Conservation (phyloP, 2,113 vertebrate species). For the Syngnathus floridae region DNA sequence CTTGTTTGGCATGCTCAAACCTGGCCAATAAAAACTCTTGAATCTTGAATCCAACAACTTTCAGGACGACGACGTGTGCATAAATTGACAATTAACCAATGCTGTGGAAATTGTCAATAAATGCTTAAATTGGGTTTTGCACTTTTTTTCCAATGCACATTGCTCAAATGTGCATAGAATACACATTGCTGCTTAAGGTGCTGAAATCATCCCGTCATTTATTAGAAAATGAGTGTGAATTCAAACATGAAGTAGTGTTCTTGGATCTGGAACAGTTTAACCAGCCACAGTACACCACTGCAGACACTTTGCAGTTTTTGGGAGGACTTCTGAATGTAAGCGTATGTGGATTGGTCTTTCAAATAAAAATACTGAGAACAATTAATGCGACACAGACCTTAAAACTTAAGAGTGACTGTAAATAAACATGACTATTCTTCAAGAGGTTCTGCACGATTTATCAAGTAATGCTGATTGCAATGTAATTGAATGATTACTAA, state of each 20-base stretch:
- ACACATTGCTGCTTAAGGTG: slow-evolving; percentile 13
- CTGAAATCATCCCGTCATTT: slow-evolving; percentile 36
- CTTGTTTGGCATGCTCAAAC: too few relatives aligned
- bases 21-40: too few relatives aligned
- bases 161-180: neutral
- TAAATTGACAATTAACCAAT: slow-evolving; percentile 18
- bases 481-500: neutral
- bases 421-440: neutral
- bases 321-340: neutral
- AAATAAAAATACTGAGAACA: neutral
- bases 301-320: slow-evolving; percentile 12
- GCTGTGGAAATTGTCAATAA: slow-evolving; percentile 62
- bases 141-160: slow-evolving; percentile 16
- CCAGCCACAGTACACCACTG: slow-evolving; percentile 27
- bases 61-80: too few relatives aligned
- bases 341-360: neutral
- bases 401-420: neutral
- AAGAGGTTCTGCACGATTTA: neutral
- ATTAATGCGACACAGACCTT: neutral
- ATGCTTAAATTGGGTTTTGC: slow-evolving; percentile 43
- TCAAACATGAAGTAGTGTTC: neutral
- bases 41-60: too few relatives aligned
- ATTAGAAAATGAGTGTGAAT: slow-evolving; percentile 56
- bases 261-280: slow-evolving; percentile 18
- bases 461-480: slow-evolving; percentile 1